Conservation (phyloP, 2,113 vertebrate species). For the Lepus timidus region DNA sequence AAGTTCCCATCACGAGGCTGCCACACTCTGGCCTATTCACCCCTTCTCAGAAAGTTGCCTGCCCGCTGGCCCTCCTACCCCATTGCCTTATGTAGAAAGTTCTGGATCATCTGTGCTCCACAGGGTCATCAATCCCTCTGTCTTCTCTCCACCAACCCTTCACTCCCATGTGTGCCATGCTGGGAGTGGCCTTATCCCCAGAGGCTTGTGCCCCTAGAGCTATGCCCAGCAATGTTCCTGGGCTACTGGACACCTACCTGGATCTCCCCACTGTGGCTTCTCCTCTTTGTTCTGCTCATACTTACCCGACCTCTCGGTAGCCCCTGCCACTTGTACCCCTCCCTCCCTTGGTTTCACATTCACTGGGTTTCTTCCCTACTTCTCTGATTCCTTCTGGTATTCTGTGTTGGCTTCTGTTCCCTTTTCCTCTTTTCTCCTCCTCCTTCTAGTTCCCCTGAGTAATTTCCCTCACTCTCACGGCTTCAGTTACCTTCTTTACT, state of each 20-base stretch:
- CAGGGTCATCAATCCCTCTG: not conserved
- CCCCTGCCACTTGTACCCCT: not conserved
- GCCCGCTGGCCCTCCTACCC: not conserved
- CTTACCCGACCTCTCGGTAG: not conserved
- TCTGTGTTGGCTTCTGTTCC: not conserved
- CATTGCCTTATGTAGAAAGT: not conserved
- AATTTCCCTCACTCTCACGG: not conserved
- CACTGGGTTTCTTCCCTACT: not conserved
- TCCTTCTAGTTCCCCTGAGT: not conserved
- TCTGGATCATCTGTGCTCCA: not conserved
- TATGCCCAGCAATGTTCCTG: not conserved
- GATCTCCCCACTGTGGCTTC: not conserved
- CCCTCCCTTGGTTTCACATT: not conserved
- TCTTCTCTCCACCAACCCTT: not conserved
- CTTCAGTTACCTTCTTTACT: not conserved
- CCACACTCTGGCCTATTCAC: not conserved
- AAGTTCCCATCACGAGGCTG: not conserved
- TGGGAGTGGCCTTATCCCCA: not conserved
- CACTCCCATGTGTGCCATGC: not conserved
- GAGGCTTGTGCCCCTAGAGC: not conserved
- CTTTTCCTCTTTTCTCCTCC: not conserved
- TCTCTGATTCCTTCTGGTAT: not conserved
- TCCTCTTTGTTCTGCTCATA: not conserved
- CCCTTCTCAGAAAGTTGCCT: not conserved
- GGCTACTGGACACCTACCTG: not conserved